Conservation (phyloP, 92 coral and sea anemone genomes). For the Bergia puertoricense region DNA sequence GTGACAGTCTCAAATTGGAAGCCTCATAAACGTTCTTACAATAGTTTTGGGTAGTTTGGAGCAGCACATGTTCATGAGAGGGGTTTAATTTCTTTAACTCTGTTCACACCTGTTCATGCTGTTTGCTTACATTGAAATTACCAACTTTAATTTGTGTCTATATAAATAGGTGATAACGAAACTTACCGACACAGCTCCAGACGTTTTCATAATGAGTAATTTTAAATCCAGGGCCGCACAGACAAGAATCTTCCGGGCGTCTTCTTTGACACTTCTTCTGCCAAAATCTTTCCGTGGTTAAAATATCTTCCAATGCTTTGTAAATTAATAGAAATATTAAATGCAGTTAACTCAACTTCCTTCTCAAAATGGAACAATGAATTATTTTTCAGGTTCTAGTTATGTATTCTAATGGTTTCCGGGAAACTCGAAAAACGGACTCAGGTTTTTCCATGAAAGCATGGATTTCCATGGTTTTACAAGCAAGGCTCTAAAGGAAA, state of each 20-base stretch:
- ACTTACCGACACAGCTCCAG: constrained; percentile 36
- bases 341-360: background rate
- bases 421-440: too few relatives aligned
- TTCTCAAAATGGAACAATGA: too few relatives aligned
- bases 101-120: background rate
- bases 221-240: constrained; percentile 18
- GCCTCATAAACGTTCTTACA: too few relatives aligned
- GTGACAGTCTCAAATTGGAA: too few relatives aligned
- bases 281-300: constrained; percentile 18
- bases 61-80: too few relatives aligned
- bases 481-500: too few relatives aligned
- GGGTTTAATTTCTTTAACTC: too few relatives aligned
- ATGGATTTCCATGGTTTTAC: too few relatives aligned
- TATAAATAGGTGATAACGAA: background rate
- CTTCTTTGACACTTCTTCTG: constrained; percentile 21
- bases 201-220: background rate
- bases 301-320: constrained; percentile 23
- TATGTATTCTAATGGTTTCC: too few relatives aligned
- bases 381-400: too few relatives aligned
- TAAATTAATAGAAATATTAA: background rate
- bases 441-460: too few relatives aligned
- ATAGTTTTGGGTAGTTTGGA: too few relatives aligned
- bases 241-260: background rate
- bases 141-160: background rate
- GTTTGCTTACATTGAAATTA: background rate